These are phyloP conservation scores for Podarcis muralis DNA, from an alignment of 2,113 vertebrate genomes.

Conservation along the genomic window DNA sequence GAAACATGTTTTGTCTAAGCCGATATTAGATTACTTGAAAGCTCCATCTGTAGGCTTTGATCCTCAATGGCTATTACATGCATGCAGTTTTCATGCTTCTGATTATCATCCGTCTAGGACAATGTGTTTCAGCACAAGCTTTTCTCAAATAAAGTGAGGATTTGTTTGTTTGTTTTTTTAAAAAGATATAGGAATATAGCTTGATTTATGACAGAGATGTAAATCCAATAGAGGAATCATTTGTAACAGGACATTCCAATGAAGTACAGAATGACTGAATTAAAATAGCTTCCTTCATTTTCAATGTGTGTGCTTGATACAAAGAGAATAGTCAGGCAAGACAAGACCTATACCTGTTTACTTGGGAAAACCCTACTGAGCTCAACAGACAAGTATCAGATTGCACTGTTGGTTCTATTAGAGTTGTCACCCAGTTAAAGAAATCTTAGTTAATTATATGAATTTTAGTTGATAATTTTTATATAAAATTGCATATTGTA, in stretches of 20 bases:
- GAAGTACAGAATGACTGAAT: not conserved
- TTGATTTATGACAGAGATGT: not conserved
- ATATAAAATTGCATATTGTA: not conserved
- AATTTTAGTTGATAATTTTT: no score
- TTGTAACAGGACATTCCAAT: not conserved
- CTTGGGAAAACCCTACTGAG: not conserved
- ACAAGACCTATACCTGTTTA: not conserved
- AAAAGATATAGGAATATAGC: not conserved
- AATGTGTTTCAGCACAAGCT: not conserved
- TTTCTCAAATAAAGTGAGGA: not conserved
- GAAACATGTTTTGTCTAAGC: not conserved
- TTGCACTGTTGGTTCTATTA: not conserved
- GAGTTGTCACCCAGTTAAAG: no score
- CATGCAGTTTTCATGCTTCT: not conserved
- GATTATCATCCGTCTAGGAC: fast-evolving
- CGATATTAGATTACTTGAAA: no score
- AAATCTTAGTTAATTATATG: no score
- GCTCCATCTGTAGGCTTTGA: not conserved
- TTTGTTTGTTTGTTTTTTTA: not conserved
- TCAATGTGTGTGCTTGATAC: not conserved
- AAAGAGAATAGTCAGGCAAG: not conserved
- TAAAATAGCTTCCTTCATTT: not conserved
- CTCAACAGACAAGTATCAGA: not conserved
- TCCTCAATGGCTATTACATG: not conserved
- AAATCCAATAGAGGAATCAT: not conserved